Evolutionary conservation across 1,140 invertebrate species (phyloP).

Genomic region (Scaptomyza graminum): DNA sequence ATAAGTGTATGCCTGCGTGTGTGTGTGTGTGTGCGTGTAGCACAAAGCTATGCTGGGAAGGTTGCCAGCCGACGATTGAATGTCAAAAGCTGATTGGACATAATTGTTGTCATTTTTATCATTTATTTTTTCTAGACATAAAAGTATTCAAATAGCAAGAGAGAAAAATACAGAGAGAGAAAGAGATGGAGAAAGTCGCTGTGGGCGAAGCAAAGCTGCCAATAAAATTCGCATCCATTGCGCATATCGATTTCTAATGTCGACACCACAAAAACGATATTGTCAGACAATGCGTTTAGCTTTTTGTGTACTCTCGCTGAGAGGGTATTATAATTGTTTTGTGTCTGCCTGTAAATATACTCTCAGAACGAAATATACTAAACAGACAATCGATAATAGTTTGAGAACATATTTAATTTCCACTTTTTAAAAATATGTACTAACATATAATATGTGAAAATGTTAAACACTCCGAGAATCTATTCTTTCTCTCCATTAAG

Average conservation of each 20-base stretch:
- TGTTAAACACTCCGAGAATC: too few species aligned
- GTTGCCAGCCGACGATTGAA: slow-evolving; percentile 61
- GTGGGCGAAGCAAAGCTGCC: slow-evolving; percentile 2
- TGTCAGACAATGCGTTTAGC: slow-evolving; percentile 28
- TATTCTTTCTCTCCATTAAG: too few species aligned
- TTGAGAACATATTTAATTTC: too few species aligned
- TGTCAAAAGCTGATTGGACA: slow-evolving; percentile 73
- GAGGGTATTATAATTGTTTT: neutral
- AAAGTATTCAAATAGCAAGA: slow-evolving; percentile 15
- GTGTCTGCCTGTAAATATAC: too few species aligned
- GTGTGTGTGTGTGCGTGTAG: slow-evolving; percentile 19
- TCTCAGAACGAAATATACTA: too few species aligned
- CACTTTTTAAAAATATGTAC: too few species aligned
- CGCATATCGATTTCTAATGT: slow-evolving; percentile 64
- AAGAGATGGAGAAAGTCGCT: neutral
- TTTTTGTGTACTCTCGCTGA: slow-evolving; percentile 16
- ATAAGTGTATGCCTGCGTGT: slow-evolving; percentile 5
- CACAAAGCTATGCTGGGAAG: slow-evolving; percentile 50
- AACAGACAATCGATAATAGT: too few species aligned
- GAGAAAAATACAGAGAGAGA: too few species aligned
- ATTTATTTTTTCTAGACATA: slow-evolving; percentile 25
- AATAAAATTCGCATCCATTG: slow-evolving; percentile 30
- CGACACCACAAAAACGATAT: slow-evolving; percentile 39
- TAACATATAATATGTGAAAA: too few species aligned
- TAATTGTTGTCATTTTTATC: slow-evolving; percentile 73